Evolutionary conservation across 2,797 vertebrate species (phyloP), one percentile per base, ranked within the genome.

Genomic region (Bovichtus diacanthus): DNA sequence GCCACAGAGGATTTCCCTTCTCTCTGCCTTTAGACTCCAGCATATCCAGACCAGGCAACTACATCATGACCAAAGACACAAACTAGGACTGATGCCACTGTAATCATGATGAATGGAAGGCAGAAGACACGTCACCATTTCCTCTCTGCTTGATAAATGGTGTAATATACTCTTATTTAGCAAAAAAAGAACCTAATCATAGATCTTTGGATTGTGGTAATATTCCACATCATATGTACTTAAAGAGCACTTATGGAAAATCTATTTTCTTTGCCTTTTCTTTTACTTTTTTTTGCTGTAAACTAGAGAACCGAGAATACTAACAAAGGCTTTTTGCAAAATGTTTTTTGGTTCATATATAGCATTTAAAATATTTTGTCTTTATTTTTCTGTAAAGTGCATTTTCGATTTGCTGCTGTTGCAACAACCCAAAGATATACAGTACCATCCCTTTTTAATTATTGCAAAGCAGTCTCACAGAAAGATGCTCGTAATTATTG

Each of bases 71-170:
- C 92, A 87, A 62, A 91, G 87, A 92, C 87, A 87, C 89, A 93
- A 93, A 95, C 86, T 81, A 87, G 92, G 91, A 92, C 90, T 92
- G 93, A 94, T 94, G 90, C 82, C 81, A 68, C 83, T 86, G 78
- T 95, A 94, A 95, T 95, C 91, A 94, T 95, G 94, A 95, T 94
- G 91, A 95, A 95, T 95, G 94, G 85, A 91, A 93, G 87, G 88
- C 80, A 83, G 87, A 79, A 83, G 90, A 90, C 85, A 79, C 80
- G 88, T 93, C 94, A 93, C 88, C 86, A 81, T 86, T 91, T 93
- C 89, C 91, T 88, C 92, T 85, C 76, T 31, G 78, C 76, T 88
- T 95, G 94, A 95, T 95, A 91, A 95, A 95, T 95, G 93, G 92
- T 93, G 90, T 94, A 94, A 95, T 95, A 95, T 93, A 92, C 92